These are phyloP conservation scores for Psophia crepitans DNA, from an alignment of 2,113 vertebrate species.

Conservation along the genomic window DNA sequence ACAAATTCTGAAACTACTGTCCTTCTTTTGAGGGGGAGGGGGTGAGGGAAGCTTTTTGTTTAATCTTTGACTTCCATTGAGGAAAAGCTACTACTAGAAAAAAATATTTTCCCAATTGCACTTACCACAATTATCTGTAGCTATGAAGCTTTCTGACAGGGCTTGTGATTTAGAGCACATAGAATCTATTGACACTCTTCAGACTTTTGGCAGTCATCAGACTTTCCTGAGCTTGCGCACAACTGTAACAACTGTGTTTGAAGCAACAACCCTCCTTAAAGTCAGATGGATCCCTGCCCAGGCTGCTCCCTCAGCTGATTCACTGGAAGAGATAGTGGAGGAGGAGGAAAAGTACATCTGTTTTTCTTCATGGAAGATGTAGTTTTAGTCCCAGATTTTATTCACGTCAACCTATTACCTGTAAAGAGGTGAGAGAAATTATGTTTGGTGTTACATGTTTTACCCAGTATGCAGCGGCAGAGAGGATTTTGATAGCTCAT, in stretches of 20 bases:
- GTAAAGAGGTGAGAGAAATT: background rate
- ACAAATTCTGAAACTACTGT: background rate
- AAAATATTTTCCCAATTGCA: background rate
- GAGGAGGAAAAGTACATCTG: background rate
- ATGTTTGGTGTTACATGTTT: accelerated
- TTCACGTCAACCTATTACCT: background rate
- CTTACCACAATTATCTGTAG: background rate
- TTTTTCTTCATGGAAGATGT: background rate
- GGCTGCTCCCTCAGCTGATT: background rate
- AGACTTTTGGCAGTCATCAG: background rate
- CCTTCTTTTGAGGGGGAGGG: no score
- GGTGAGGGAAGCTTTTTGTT: background rate
- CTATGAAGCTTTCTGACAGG: background rate
- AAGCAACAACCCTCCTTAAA: background rate
- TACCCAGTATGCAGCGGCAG: background rate
- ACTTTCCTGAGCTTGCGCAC: background rate
- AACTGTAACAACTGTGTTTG: background rate
- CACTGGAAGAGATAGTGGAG: background rate
- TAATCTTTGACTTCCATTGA: background rate
- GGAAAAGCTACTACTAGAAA: background rate
- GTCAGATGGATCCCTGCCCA: background rate
- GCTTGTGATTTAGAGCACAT: background rate
- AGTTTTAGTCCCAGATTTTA: background rate
- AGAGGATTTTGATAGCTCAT: background rate
- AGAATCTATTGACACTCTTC: background rate